Base-by-base conservation (phyloP, 2,888 invertebrate genomes). In the Bibio marci region DNA sequence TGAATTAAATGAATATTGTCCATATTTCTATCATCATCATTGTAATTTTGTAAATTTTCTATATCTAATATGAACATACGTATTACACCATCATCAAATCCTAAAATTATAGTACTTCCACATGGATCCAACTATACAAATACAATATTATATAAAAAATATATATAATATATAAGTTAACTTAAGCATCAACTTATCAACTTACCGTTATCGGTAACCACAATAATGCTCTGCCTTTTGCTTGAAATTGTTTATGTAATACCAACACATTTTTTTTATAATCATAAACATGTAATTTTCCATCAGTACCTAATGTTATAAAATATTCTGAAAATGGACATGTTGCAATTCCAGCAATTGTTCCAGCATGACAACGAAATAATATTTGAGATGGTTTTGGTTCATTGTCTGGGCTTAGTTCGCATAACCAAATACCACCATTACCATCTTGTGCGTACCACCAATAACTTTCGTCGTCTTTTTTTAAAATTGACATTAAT, bases 401-500 rank as follows among this genome's bases (percentile, higher is more conserved):
- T 5, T 54, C 47, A 19, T 65, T 63, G 7, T 66, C 64, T 26
- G 69, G 70, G 14, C 71, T 70, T 4, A 83, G 57, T 49, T 81
- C 79, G 32, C 80, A 66, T 28, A 67, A 55, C 81, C 82, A 83
- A 35, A 91, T 66, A 2, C 85, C 87, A 11, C 90, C 90, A 45
- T 77, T 79, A 2, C 78, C 83, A 63, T 91, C 91, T 83, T 90
- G 88, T 14, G 77, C 81, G 56, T 78, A 87, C 73, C 80, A 80
- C 35, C 59, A 63, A 43, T 55, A 62, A 43, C 66, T 64, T 41
- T 64, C 62, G 8, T 22, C 22, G 8, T 22, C 22, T 22, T 22
- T 22, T 22, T 22, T 22, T 22, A 22, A 6, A 18, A 37, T 15
- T 30, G 19, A 18, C 6, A 18, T 18, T 30, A 37, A 30, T 7